Base-by-base conservation (phyloP, 2,113 vertebrate species). In the Ariopsis seemanni region DNA sequence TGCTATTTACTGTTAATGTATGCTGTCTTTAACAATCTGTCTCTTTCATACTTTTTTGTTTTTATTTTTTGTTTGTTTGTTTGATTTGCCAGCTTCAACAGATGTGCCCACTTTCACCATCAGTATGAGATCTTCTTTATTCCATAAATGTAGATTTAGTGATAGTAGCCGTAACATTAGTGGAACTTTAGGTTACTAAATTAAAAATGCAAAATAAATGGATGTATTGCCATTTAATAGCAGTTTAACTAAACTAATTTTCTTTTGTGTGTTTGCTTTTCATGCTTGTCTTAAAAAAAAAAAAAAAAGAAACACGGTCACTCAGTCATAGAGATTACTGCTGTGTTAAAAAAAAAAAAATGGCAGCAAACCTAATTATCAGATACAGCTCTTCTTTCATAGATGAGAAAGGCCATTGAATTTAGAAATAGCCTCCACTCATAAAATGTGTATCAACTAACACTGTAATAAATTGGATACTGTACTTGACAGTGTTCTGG, bases 121-220 rank as follows among this genome's bases (percentile, higher is more conserved):
- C 92, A 95, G 94, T 95, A 95, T 93, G 93, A 93, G 90, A 92
- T 89, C 90, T 92, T 90, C 85, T 77, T 34, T 92, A 91, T 93
- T 88, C 86, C 77, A 90, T 88, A 90, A 87, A 90, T 87, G 55
- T 92, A 90, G 88, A 82, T 27, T 27, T 83, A 79, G 79, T 78
- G 17, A 86, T 58, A n/a, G 60, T 22, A 48, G 12, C 85, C 25
- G 1, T 83, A 57, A 42, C 55, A 81, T 81, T 42, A 60, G 17
- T 58, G 8, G 17, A 42, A 60, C 60, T 52, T 55, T 77, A 87
- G 85, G 50, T 62, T 85, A 88, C 20, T 57, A n/a, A 52, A 72
- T 69, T 72, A 14, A 63, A 34, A 58, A 25, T 58, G 53, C 15
- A 17, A 50, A 75, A 50, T 11, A 52, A 22, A 50, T 52, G 20